Base-by-base conservation (phyloP, 1,140 invertebrate species). In the Atopsyche davidsoni region DNA sequence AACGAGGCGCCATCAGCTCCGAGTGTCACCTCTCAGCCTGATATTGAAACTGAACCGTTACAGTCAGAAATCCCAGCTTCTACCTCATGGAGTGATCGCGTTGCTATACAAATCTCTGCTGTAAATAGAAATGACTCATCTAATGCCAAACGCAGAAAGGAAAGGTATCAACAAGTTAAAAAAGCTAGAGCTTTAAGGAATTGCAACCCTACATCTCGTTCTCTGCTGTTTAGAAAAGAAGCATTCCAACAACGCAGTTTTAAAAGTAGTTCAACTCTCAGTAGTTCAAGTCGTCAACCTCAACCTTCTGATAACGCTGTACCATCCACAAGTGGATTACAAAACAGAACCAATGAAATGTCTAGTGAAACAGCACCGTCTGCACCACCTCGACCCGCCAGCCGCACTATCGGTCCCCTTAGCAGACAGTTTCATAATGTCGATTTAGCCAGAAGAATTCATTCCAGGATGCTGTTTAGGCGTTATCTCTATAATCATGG, bases 41-140 rank as follows among this genome's bases (percentile, higher is more conserved):
- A 16, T 38, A 23, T 4, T 19, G 2, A n/a, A n/a, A n/a, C n/a
- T n/a, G n/a, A n/a, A n/a, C n/a, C n/a, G n/a, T n/a, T n/a, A n/a
- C n/a, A n/a, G 13, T 40, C 38, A 3, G 17, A 11, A 40, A 17
- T 40, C 11, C 2, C 14, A n/a, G 11, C 51, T 2, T 34, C 36
- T 11, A 31, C 16, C 10, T 49, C 42, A 16, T 22, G 19, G 35
- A 40, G 34, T 28, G 32, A 51, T 39, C 62, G 70, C 11, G 60
- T 73, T 4, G 69, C 70, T 7, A 65, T 73, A 17, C 69, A 70
- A 55, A 73, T 73, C 45, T 59, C 70, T 9, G 68, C 65, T 16
- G 70, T 65, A 1, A 72, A 72, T 43, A 60, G 66, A 58, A 73
- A 73, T 58, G 62, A 59, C 42, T 71, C 70, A 6, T 55, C 59